Percentiles rank a stretch among this genome's conserved stretches.
Evolutionary conservation across 2,797 vertebrate genomes (phyloP).

Genomic region (Microhierax caerulescens): DNA sequence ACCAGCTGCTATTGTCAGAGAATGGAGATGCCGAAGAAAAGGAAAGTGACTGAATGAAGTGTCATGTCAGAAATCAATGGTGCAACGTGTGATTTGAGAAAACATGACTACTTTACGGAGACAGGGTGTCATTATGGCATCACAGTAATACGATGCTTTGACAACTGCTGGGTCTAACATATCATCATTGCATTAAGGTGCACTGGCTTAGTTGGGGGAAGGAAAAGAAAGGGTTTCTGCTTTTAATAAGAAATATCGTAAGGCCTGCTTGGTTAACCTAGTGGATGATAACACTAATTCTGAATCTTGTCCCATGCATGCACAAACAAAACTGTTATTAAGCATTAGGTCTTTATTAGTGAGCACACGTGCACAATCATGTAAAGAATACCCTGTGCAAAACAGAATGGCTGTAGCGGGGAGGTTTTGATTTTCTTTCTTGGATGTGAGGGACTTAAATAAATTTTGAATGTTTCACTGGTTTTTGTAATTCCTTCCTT

Average conservation of each 20-base stretch:
- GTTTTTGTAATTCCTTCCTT: neutral
- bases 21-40: constrained; percentile 68
- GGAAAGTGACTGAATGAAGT: constrained; percentile 78
- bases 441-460: neutral
- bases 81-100: constrained; percentile 87
- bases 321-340: constrained; percentile 22
- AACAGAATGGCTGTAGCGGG: neutral
- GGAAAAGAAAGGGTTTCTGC: constrained; percentile 73
- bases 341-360: neutral
- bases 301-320: neutral
- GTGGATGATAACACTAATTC: constrained; percentile 49
- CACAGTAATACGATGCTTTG: constrained; percentile 90
- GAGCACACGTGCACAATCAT: neutral
- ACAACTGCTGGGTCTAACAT: constrained; percentile 92
- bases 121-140: constrained; percentile 95
- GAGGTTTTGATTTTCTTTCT: fast-evolving
- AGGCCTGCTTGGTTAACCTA: constrained; percentile 76
- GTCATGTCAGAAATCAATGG: constrained; percentile 85
- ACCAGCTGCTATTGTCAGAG: constrained; percentile 81
- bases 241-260: constrained; percentile 78
- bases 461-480: neutral
- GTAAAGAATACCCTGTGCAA: neutral
- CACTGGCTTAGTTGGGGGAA: constrained; percentile 77
- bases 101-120: constrained; percentile 89
- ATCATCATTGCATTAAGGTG: constrained; percentile 97